A percentile compares a stretch with the other conserved stretches of the same genome.
Conservation (phyloP, 1,140 invertebrate species). For the Polyergus mexicanus region DNA sequence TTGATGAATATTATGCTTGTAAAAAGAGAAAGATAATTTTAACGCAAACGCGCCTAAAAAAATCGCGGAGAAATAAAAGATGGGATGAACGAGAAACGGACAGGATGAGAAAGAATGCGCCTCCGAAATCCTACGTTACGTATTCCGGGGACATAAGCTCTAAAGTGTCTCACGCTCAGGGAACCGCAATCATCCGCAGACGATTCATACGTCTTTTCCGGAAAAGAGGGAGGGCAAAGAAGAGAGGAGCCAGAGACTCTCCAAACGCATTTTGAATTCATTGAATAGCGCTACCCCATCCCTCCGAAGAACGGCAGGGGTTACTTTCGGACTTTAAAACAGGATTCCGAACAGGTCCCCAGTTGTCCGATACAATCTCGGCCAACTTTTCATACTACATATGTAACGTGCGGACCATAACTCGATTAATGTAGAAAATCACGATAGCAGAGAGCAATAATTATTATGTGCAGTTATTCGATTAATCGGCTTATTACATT, state of each 20-base stretch:
- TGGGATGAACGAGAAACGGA: constrained; percentile 42
- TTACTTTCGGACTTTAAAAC: constrained; percentile 65
- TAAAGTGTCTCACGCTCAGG: constrained; percentile 79
- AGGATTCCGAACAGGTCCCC: constrained; percentile 50
- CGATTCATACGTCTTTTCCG: constrained; percentile 83
- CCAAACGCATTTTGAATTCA: constrained; percentile 78
- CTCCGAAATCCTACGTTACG: constrained; percentile 80
- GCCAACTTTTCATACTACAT: neutral
- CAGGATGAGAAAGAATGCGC: constrained; percentile 68
- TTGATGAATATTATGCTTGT: constrained; percentile 7
- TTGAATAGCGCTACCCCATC: constrained; percentile 66
- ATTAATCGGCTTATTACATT: neutral
- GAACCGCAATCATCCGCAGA: constrained; percentile 80
- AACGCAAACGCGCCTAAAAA: constrained; percentile 23
- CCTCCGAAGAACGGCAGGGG: constrained; percentile 26
- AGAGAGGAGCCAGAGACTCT: constrained; percentile 68
- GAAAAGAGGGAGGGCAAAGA: constrained; percentile 67
- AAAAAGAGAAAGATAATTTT: constrained; percentile 57
- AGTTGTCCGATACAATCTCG: neutral
- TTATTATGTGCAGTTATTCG: neutral
- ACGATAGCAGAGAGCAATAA: neutral
- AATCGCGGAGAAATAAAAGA: constrained; percentile 39
- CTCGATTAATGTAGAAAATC: constrained; percentile 13
- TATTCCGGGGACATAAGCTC: constrained; percentile 82
- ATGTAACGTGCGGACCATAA: neutral